Conservation (phyloP, 2,113 vertebrate species). For the Pholis gunnellus region DNA sequence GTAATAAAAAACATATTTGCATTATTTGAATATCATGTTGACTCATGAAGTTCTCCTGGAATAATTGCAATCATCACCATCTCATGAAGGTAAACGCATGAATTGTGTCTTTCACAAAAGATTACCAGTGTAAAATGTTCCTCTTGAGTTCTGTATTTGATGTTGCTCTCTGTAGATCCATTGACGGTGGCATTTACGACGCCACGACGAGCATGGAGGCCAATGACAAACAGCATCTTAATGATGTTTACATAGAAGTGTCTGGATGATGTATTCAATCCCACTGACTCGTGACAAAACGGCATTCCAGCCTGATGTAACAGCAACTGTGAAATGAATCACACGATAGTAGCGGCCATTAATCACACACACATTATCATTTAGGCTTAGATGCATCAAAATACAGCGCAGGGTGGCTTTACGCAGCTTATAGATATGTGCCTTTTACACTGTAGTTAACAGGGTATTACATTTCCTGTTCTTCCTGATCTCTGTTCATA, state of each 20-base stretch:
- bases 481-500: conserved; percentile 27
- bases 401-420: conserved; percentile 3
- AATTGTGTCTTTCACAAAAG: not conserved
- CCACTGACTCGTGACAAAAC: conserved; percentile 69
- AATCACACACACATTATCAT: conserved; percentile 58
- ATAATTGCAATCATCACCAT: conserved; percentile 7
- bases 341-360: conserved; percentile 41
- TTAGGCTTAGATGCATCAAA: conserved; percentile 17
- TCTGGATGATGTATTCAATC: conserved; percentile 67
- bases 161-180: conserved; percentile 6
- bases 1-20: conserved; percentile 5
- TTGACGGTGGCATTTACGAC: conserved; percentile 48
- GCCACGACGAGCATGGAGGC: conserved; percentile 46
- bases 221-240: conserved; percentile 64
- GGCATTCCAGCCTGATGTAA: conserved; percentile 50
- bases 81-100: not conserved
- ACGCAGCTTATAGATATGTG: not conserved
- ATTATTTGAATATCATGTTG: not conserved
- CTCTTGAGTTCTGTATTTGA: conserved; percentile 23
- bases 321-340: conserved; percentile 58
- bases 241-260: conserved; percentile 70
- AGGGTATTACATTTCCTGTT: conserved; percentile 27
- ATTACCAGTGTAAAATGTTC: not conserved
- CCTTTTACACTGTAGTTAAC: not conserved
- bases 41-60: not conserved